Evolutionary conservation across 2,113 vertebrate genomes (phyloP).

Genomic region (Myxocyprinus asiaticus): DNA sequence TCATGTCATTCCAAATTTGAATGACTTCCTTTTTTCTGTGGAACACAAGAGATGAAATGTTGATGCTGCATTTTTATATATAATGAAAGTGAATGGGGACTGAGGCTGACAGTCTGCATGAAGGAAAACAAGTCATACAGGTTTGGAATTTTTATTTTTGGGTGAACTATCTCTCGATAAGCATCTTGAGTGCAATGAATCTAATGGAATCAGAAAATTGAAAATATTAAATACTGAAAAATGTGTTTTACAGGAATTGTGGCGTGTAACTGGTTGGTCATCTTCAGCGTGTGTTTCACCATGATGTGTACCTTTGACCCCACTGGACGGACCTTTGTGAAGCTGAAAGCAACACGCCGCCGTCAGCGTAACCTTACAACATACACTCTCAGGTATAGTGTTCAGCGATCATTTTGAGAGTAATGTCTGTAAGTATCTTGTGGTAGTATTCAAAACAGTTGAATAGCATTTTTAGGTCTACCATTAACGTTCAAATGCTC

Average conservation of each 20-base stretch:
- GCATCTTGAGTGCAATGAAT: no score
- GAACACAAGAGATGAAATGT: not conserved
- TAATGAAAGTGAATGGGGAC: no score
- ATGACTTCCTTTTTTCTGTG: no score
- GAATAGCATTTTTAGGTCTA: no score
- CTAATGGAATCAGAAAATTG: not conserved
- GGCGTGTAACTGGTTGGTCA: conserved; percentile 98
- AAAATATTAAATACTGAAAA: conserved; percentile 14
- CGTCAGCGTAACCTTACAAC: conserved; percentile 89
- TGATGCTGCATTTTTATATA: not conserved
- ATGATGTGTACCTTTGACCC: conserved; percentile 97
- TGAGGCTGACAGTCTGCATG: no score
- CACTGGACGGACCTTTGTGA: conserved; percentile 96
- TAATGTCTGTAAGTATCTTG: no score
- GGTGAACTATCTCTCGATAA: no score
- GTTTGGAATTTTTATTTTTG: no score
- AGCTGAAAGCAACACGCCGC: conserved; percentile 92
- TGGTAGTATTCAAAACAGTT: no score
- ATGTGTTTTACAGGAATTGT: conserved; percentile 84
- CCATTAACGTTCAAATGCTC: no score
- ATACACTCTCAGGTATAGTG: not conserved
- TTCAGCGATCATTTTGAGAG: not conserved
- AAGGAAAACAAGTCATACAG: no score
- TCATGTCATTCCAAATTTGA: no score
- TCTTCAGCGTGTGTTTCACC: conserved; percentile 95